Percentiles rank a stretch among this genome's conserved stretches.
These are phyloP conservation scores for Itoplectis maculator DNA, from an alignment of 2,888 invertebrate genomes.

Conservation along the genomic window DNA sequence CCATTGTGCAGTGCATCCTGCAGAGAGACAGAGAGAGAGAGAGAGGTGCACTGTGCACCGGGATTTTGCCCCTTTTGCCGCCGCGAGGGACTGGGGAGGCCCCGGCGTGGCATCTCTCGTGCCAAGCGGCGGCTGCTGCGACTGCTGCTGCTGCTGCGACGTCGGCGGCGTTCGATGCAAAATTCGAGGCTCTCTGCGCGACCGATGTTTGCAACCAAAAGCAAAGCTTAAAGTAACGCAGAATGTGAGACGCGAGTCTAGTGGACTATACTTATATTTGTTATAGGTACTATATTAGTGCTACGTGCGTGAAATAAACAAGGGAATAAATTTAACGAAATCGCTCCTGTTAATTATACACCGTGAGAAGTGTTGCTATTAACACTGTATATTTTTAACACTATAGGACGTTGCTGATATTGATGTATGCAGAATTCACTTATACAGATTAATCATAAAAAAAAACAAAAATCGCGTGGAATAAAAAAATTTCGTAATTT, in stretches of 20 bases:
- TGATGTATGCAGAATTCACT: neutral
- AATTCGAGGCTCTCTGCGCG: neutral
- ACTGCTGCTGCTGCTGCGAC: too few species aligned
- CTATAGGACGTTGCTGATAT: too few species aligned
- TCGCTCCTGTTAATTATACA: too few species aligned
- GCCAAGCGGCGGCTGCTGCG: neutral
- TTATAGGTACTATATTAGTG: too few species aligned
- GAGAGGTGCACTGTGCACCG: conserved; percentile 64
- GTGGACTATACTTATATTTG: too few species aligned
- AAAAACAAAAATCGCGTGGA: neutral
- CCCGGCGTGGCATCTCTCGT: neutral
- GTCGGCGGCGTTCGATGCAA: conserved; percentile 1
- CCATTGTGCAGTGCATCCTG: conserved; percentile 81
- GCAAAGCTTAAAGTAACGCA: too few species aligned
- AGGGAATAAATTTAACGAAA: too few species aligned
- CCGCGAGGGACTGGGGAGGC: conserved; percentile 1
- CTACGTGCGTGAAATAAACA: too few species aligned
- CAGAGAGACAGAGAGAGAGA: conserved; percentile 44
- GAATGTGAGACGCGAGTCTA: too few species aligned
- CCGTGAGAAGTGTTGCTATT: too few species aligned
- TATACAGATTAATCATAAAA: neutral
- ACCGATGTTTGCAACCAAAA: neutral
- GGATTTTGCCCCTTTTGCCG: conserved; percentile 61
- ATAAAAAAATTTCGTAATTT: too few species aligned
- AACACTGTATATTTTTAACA: too few species aligned